These are phyloP conservation scores for Colletes collaris DNA, from an alignment of 2,888 invertebrate genomes.

Conservation along the genomic window DNA sequence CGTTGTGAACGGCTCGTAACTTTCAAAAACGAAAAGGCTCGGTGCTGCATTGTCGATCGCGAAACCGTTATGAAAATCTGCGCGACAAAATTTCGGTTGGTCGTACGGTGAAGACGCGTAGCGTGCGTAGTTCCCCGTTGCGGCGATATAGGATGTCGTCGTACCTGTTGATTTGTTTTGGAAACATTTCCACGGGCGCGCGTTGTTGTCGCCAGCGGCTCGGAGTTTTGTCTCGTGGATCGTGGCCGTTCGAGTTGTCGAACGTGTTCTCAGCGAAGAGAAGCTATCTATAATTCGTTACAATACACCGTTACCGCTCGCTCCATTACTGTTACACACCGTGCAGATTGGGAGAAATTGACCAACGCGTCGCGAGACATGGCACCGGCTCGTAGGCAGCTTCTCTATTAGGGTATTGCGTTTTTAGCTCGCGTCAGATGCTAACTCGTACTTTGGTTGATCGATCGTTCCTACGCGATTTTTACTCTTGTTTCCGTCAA, in stretches of 20 bases:
- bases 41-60: too few relatives aligned
- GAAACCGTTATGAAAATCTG: too few relatives aligned
- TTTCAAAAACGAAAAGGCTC: too few relatives aligned
- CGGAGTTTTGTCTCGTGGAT: background rate
- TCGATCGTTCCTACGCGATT: too few relatives aligned
- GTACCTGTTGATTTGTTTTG: conserved; percentile 35
- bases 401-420: background rate
- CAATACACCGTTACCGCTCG: background rate
- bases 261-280: background rate
- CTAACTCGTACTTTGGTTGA: too few relatives aligned
- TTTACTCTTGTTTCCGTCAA: too few relatives aligned
- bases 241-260: background rate
- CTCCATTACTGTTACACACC: background rate
- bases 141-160: background rate
- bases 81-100: too few relatives aligned
- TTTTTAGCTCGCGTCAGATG: too few relatives aligned
- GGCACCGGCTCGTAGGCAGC: background rate
- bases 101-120: background rate
- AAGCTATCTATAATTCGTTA: background rate
- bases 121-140: background rate
- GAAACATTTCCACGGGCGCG: conserved; percentile 17
- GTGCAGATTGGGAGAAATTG: background rate
- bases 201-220: background rate
- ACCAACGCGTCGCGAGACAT: background rate
- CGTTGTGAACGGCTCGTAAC: too few relatives aligned